Conservation (phyloP, 2,888 invertebrate species). For the Orthosia gothica region DNA sequence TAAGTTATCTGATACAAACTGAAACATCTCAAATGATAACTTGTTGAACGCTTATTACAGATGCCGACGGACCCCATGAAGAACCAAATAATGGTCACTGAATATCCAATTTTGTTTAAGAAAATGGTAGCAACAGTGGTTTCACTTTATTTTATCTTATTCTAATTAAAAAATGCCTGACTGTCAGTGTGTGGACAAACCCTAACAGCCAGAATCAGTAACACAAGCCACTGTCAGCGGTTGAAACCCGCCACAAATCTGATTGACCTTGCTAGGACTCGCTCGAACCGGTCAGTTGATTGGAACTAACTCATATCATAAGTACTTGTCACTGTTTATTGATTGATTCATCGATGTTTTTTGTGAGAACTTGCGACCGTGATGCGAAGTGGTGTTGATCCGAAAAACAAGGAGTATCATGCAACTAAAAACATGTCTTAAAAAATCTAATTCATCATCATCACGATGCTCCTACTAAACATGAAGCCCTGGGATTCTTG, state of each 20-base stretch:
- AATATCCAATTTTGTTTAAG: no score
- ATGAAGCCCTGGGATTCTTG: no score
- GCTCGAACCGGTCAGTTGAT: conserved; percentile 54
- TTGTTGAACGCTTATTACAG: no score
- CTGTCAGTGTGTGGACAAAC: neutral
- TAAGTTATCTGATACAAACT: no score
- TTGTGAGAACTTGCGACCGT: conserved; percentile 5
- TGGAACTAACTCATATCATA: conserved; percentile 25
- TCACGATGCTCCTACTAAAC: neutral
- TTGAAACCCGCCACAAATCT: conserved; percentile 41
- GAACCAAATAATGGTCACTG: no score
- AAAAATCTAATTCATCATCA: neutral
- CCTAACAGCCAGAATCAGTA: neutral
- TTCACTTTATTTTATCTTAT: neutral
- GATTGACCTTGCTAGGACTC: conserved; percentile 56
- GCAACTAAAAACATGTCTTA: neutral
- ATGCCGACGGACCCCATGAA: no score
- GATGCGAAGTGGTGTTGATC: neutral
- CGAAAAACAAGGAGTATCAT: neutral
- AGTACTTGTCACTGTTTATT: conserved; percentile 24
- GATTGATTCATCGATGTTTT: conserved; percentile 42
- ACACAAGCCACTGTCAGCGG: conserved; percentile 1
- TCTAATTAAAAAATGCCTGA: neutral
- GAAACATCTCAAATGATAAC: no score
- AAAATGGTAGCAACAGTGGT: no score